phyloP scores from a whole-genome alignment of 2,888 invertebrate species.

The Patella caerulea region DNA sequence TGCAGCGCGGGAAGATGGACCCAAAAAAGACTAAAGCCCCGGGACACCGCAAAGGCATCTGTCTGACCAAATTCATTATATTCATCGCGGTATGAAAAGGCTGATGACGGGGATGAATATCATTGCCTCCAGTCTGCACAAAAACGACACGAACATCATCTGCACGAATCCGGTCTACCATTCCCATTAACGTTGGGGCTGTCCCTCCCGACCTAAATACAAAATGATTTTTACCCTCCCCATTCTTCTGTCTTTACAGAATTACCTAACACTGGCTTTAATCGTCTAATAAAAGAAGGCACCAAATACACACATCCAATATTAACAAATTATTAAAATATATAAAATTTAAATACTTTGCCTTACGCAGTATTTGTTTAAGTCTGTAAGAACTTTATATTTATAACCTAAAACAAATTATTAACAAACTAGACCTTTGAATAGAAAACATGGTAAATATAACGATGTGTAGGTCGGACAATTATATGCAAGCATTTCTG shows the following conservation, averaged over 20 bases:
- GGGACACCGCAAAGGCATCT: neutral
- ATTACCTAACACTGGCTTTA: neutral
- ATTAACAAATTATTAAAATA: too few species aligned
- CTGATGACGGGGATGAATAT: neutral
- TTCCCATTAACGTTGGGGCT: neutral
- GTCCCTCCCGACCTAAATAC: neutral
- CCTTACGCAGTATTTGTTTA: too few species aligned
- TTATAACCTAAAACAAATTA: too few species aligned
- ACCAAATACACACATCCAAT: slow-evolving; percentile 5
- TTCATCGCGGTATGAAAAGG: neutral
- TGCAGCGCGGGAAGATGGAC: neutral
- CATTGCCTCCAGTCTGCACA: neutral
- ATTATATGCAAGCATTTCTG: too few species aligned
- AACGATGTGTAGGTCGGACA: too few species aligned
- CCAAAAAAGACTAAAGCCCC: neutral
- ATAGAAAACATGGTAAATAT: too few species aligned
- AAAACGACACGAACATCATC: neutral
- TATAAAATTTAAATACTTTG: too few species aligned
- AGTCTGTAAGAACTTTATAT: too few species aligned
- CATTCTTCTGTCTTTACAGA: neutral
- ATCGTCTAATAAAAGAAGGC: neutral
- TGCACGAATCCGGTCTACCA: neutral
- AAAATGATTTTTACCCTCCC: neutral
- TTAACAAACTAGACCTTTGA: too few species aligned
- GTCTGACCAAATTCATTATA: neutral